These are phyloP conservation scores for Syndactyla subalaris DNA, from an alignment of 2,797 vertebrate species.

Conservation along the genomic window DNA sequence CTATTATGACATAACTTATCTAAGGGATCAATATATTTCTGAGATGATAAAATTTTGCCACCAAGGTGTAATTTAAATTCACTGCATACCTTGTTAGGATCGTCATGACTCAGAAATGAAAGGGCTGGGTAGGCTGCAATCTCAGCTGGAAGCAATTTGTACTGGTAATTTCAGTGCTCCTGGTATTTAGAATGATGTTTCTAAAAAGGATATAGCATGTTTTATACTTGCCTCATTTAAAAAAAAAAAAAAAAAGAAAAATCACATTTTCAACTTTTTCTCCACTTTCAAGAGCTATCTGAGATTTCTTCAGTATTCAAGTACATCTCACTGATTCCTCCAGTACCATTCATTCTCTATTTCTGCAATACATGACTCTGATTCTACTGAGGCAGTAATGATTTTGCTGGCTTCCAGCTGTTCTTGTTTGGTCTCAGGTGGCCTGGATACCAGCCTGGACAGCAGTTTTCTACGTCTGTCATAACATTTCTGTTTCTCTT, in stretches of 20 bases:
- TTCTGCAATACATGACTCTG: neutral
- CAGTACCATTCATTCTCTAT: neutral
- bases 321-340: neutral
- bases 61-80: constrained; percentile 13
- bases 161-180: neutral
- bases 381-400: constrained; percentile 22
- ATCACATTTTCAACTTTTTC: neutral
- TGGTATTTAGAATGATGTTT: neutral
- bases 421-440: constrained; percentile 66
- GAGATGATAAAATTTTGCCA: neutral
- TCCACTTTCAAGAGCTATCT: neutral
- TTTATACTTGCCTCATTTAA: neutral
- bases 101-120: neutral
- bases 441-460: constrained; percentile 59
- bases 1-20: neutral
- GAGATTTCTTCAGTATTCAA: neutral
- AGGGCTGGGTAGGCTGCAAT: neutral
- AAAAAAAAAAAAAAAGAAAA: neutral
- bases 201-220: neutral
- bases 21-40: neutral
- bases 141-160: constrained; percentile 21
- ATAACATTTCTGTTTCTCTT: constrained; percentile 60
- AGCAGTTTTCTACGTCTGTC: constrained; percentile 41
- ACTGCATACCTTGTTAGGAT: neutral
- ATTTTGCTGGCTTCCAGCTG: constrained; percentile 58